phyloP scores from a whole-genome alignment of 2,888 invertebrate genomes.

The Drosophila hawaiiensis region DNA sequence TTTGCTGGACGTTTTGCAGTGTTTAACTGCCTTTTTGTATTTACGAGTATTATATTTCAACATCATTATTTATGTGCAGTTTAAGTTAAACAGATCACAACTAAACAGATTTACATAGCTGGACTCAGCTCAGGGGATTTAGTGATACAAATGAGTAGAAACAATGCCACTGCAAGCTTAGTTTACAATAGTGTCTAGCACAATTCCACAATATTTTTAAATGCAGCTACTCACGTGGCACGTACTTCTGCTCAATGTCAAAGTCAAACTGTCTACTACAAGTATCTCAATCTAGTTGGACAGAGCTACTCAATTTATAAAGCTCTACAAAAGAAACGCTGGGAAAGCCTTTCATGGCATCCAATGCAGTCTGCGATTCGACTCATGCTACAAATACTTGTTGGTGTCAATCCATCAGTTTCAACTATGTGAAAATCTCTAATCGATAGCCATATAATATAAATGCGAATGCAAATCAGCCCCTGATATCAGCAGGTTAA shows the following conservation, averaged over 20 bases:
- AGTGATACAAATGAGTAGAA: conserved; percentile 58
- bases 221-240: conserved; percentile 47
- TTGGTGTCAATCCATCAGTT: conserved; percentile 60
- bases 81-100: conserved; percentile 25
- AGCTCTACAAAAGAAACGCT: conserved; percentile 33
- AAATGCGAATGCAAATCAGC: conserved; percentile 8
- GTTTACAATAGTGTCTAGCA: neutral
- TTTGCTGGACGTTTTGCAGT: neutral
- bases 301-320: conserved; percentile 46
- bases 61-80: conserved; percentile 57
- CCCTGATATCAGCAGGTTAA: conserved; percentile 18
- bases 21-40: conserved; percentile 22
- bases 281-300: conserved; percentile 57
- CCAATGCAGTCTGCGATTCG: conserved; percentile 12
- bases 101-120: conserved; percentile 56
- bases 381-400: conserved; percentile 31
- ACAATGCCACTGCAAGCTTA: conserved; percentile 37
- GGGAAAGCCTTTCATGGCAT: conserved; percentile 33
- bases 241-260: conserved; percentile 70
- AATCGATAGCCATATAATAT: conserved; percentile 54
- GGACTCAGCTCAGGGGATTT: conserved; percentile 38
- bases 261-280: conserved; percentile 47
- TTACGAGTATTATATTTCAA: neutral
- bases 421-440: conserved; percentile 34
- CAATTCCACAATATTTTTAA: conserved; percentile 9